These are phyloP conservation scores for Mola mola DNA, from an alignment of 2,113 vertebrate genomes.

Conservation along the genomic window DNA sequence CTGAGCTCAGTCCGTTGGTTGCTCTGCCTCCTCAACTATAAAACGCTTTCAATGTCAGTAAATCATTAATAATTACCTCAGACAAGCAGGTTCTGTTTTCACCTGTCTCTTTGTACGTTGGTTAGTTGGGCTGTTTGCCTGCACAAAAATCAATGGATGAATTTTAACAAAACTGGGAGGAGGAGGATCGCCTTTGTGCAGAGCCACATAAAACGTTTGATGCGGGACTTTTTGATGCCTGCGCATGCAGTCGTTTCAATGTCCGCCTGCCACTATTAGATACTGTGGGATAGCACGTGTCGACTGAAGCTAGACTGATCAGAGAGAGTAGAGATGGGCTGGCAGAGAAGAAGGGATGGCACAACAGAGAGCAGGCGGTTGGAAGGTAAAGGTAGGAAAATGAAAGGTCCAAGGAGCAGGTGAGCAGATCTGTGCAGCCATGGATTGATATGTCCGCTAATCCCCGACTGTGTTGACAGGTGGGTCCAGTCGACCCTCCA, in stretches of 20 bases:
- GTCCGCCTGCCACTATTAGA: conserved; percentile 24
- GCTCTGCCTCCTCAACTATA: no score
- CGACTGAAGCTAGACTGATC: conserved; percentile 34
- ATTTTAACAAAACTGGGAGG: no score
- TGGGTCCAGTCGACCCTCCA: conserved; percentile 55
- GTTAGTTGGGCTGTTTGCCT: no score
- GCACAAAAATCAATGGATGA: no score
- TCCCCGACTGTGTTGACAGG: conserved; percentile 61
- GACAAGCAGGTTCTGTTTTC: no score
- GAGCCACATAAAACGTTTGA: no score
- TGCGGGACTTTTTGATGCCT: no score
- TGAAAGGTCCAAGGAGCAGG: conserved; percentile 39
- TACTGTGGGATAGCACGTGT: conserved; percentile 31
- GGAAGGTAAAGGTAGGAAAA: conserved; percentile 52
- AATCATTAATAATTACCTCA: no score
- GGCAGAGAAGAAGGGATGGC: conserved; percentile 20
- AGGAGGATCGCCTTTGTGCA: no score
- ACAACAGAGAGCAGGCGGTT: conserved; percentile 47
- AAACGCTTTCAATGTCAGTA: no score
- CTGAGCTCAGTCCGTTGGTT: no score
- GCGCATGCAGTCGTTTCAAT: conserved; percentile 4
- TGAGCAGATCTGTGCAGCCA: conserved; percentile 53
- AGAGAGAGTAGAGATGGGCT: conserved; percentile 47
- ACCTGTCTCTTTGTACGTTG: no score
- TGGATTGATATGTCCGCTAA: conserved; percentile 59